Percentiles rank a stretch among this genome's conserved stretches.
phyloP scores from a whole-genome alignment of 2,888 invertebrate species.

The Xestia c-nigrum region DNA sequence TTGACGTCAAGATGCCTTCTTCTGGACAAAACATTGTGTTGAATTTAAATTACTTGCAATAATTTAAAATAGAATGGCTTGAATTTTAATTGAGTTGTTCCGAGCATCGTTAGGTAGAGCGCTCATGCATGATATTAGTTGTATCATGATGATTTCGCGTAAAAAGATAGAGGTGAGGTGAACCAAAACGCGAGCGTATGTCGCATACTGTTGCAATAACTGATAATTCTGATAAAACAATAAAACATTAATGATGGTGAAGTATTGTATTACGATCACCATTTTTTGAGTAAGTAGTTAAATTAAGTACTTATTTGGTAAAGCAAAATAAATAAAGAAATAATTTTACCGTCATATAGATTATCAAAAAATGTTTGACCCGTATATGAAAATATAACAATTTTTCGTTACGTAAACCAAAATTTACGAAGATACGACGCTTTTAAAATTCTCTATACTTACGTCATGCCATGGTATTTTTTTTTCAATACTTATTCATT shows the following conservation, averaged over 20 bases:
- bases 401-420: no score
- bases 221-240: not conserved
- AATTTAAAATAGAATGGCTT: not conserved
- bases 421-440: no score
- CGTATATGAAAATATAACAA: no score
- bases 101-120: conserved; percentile 2
- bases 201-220: not conserved
- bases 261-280: not conserved
- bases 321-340: no score
- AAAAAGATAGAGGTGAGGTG: not conserved
- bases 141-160: conserved; percentile 13
- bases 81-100: conserved; percentile 3
- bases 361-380: no score
- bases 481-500: no score
- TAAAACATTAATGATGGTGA: not conserved
- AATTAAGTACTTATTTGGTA: no score
- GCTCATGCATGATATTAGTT: conserved; percentile 4
- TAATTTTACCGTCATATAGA: no score
- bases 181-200: not conserved
- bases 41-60: conserved; percentile 44
- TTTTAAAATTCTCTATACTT: no score
- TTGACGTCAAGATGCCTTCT: conserved; percentile 36
- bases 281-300: not conserved
- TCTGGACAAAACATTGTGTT: conserved; percentile 20
- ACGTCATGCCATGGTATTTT: no score